These are phyloP conservation scores for Sebastiscus tertius DNA, from an alignment of 2,797 vertebrate genomes.

Conservation along the genomic window DNA sequence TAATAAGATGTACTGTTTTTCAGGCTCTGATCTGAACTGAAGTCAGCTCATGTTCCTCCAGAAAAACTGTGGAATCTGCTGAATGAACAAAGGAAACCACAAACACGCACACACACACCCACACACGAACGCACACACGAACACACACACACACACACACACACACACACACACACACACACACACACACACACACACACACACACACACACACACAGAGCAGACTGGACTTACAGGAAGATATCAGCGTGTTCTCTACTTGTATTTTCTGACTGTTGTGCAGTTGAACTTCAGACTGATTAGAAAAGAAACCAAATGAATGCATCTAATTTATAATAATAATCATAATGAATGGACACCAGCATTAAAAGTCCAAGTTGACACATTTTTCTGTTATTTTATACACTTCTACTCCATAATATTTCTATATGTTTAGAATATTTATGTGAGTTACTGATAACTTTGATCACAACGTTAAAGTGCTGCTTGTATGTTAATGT, in stretches of 20 bases:
- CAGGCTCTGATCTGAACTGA: background rate
- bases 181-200: background rate
- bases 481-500: background rate
- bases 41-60: background rate
- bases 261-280: background rate
- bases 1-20: background rate
- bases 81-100: conserved; percentile 16
- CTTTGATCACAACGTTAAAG: background rate
- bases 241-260: background rate
- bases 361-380: background rate
- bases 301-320: background rate
- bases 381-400: background rate
- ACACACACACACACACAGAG: background rate
- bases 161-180: background rate
- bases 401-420: background rate
- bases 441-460: background rate
- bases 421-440: background rate
- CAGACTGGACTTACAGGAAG: background rate
- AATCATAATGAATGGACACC: background rate
- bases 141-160: background rate
- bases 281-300: background rate
- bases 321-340: background rate
- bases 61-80: conserved; percentile 16
- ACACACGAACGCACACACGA: background rate
- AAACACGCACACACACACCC: background rate